These are phyloP conservation scores for Augiades crinisus DNA, from an alignment of 2,888 invertebrate genomes.

Conservation along the genomic window DNA sequence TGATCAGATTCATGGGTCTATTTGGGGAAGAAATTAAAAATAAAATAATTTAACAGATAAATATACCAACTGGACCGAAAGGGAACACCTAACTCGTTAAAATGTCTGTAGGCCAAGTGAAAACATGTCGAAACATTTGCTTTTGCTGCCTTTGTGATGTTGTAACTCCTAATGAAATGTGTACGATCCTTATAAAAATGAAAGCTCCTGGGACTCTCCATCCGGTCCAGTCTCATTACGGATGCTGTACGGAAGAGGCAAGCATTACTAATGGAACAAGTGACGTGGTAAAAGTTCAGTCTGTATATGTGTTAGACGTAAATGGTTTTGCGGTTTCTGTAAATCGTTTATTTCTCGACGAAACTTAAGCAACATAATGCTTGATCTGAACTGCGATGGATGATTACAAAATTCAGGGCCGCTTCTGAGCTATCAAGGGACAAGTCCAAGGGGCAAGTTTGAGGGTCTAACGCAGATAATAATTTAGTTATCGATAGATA, in stretches of 20 bases:
- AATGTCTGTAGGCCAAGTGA: neutral
- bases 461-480: no score
- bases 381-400: no score
- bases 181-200: neutral
- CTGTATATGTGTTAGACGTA: neutral
- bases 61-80: neutral
- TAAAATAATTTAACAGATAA: no score
- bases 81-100: neutral
- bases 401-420: no score
- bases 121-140: neutral
- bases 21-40: no score
- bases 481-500: no score
- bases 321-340: no score
- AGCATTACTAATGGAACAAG: neutral
- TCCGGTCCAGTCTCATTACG: conserved; percentile 16
- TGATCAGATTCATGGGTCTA: no score
- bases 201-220: neutral
- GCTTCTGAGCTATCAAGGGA: no score
- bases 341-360: no score
- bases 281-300: neutral
- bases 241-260: conserved; percentile 1
- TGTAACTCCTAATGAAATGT: neutral
- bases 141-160: neutral
- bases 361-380: no score
- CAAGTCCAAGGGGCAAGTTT: no score